phyloP scores from a whole-genome alignment of 2,888 invertebrate genomes.

The Lasioglossum marginatum region DNA sequence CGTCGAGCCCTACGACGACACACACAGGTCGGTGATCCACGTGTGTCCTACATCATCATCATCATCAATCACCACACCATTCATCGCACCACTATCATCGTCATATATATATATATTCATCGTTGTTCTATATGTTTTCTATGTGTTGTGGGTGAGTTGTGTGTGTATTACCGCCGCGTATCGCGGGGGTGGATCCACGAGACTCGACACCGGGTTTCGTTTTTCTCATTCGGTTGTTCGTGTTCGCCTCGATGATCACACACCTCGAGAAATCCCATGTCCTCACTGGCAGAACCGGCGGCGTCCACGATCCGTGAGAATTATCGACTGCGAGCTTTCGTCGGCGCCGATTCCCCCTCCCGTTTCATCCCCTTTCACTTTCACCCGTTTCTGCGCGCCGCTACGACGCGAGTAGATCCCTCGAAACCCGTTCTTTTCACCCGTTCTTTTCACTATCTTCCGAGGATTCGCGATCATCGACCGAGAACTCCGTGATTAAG shows the following conservation, averaged over 20 bases:
- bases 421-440: background rate
- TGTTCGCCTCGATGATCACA: slow-evolving; percentile 20
- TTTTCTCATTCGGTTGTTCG: slow-evolving; percentile 10
- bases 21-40: slow-evolving; percentile 78
- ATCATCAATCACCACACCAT: background rate
- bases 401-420: slow-evolving; percentile 8
- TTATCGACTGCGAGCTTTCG: slow-evolving; percentile 31
- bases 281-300: slow-evolving; percentile 21
- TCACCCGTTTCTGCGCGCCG: slow-evolving; percentile 21
- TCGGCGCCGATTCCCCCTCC: slow-evolving; percentile 17
- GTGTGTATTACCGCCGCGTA: slow-evolving; percentile 46
- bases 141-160: slow-evolving; percentile 64
- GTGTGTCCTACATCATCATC: slow-evolving; percentile 55
- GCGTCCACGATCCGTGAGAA: slow-evolving; percentile 36
- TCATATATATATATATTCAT: slow-evolving; percentile 34
- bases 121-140: slow-evolving; percentile 43
- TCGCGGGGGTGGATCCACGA: slow-evolving; percentile 38
- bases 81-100: background rate
- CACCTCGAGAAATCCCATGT: slow-evolving; percentile 37
- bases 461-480: background rate
- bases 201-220: slow-evolving; percentile 3
- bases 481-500: background rate
- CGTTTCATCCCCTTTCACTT: slow-evolving; percentile 40
- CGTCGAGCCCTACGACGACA: slow-evolving; percentile 70
- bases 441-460: background rate